phyloP scores from a whole-genome alignment of 2,888 invertebrate genomes.

The Drosophila borealis region DNA sequence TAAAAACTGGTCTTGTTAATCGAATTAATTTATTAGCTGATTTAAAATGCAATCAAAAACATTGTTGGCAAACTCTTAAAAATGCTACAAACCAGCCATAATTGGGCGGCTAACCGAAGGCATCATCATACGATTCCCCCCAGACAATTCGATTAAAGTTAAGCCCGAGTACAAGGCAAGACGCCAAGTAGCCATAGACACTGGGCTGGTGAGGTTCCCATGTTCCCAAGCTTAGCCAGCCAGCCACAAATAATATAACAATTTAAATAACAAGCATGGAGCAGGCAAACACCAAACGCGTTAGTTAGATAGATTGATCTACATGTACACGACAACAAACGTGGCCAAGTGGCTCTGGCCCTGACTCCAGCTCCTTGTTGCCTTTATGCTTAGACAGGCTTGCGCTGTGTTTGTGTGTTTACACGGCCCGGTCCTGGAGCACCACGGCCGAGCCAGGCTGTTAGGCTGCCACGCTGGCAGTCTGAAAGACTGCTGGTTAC shows the following conservation, averaged over 20 bases:
- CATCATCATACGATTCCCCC: conserved; percentile 18
- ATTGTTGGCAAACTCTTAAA: conserved; percentile 50
- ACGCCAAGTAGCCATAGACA: conserved; percentile 36
- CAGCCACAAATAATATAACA: conserved; percentile 79
- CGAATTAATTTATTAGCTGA: conserved; percentile 62
- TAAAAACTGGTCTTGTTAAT: no score
- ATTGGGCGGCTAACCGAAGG: conserved; percentile 44
- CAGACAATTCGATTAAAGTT: conserved; percentile 77
- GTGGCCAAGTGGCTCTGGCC: conserved; percentile 47
- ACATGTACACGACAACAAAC: conserved; percentile 75
- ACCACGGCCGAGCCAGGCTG: conserved; percentile 23
- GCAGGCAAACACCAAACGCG: conserved; percentile 78
- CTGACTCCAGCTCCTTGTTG: conserved; percentile 41
- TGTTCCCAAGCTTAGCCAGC: conserved; percentile 65
- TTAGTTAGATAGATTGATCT: conserved; percentile 81
- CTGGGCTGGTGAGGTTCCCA: conserved; percentile 39
- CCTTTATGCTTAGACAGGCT: conserved; percentile 23
- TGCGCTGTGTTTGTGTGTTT: conserved; percentile 15
- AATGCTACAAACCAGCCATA: conserved; percentile 45
- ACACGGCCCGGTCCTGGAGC: conserved; percentile 31
- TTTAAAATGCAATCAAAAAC: conserved; percentile 62
- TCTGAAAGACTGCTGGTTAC: conserved; percentile 33
- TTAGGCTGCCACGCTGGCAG: conserved; percentile 19
- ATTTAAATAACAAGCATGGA: conserved; percentile 78
- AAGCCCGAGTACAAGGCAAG: conserved; percentile 65